Base-by-base conservation (phyloP, 2,113 vertebrate species). In the Macquaria australasica region DNA sequence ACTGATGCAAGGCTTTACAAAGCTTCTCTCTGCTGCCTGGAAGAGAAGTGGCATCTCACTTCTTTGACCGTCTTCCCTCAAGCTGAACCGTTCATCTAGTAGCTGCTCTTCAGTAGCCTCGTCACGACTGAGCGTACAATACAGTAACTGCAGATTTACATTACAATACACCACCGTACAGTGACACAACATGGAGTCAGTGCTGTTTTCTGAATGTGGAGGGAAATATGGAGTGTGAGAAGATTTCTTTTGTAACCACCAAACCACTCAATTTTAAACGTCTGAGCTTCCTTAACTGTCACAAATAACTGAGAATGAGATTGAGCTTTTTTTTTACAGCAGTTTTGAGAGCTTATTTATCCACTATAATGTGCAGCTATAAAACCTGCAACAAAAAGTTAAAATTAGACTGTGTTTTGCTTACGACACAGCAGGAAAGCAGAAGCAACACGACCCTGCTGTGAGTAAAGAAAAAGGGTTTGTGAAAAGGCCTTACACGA, bases 101-200 rank as follows among this genome's bases (percentile, higher is more conserved):
- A 18, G 82, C 81, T 34, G 76, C 63, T 59, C 51, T 64, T 28
- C 10, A 7, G 41, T 14, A 20, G 14, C 37, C 39, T 66, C 18
- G 1, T 23, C 34, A 0, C 25, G 28, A 56, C 41, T n/a, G 48
- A 81, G 81, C 45, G 16, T 6, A 86, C 63, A 25, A 81, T 23
- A 88, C 71, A 79, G 73, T 39, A 68, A 87, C 77, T 80, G 84
- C 73, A 83, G 83, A 82, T 86, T 73, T 79, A 82, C 72, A 39
- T 80, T 34, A 87, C 69, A 62, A 84, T 77, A 82, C 51, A 84
- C 69, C 79, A 77, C 34, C 43, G 34, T 39, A 63, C 58, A 75
- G 73, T 63, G 69, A 78, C 58, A 34, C n/a, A 48, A 71, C 3
- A 77, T 75, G 67, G 71, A 89, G 73, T 48, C 74, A 34, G 79